Conservation (phyloP, 2,113 vertebrate species). For the Brachionichthys hirsutus region DNA sequence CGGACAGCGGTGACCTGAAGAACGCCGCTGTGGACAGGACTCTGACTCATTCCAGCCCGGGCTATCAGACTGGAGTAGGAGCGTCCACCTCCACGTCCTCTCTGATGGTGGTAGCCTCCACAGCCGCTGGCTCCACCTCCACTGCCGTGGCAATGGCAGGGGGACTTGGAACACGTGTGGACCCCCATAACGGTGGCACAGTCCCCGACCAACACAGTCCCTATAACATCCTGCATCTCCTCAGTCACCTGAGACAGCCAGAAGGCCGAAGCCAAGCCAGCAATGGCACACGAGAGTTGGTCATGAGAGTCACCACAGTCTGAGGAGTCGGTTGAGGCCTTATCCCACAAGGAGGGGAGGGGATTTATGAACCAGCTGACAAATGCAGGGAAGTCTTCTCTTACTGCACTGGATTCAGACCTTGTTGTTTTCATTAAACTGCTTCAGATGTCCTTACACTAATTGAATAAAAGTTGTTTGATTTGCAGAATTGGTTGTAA, state of each 20-base stretch:
- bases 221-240: constrained; percentile 95
- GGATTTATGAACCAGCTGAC: constrained; percentile 51
- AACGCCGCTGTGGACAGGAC: constrained; percentile 82
- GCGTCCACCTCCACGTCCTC: constrained; percentile 80
- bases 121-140: constrained; percentile 59
- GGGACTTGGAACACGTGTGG: constrained; percentile 68
- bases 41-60: constrained; percentile 82
- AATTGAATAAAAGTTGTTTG: constrained; percentile 74
- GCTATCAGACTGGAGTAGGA: constrained; percentile 64
- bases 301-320: constrained; percentile 99
- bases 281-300: constrained; percentile 90
- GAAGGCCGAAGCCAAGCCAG: constrained; percentile 85
- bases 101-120: constrained; percentile 81
- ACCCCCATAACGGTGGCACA: constrained; percentile 72
- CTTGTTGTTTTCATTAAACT: constrained; percentile 66
- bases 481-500: constrained; percentile 62
- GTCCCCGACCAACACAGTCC: constrained; percentile 94
- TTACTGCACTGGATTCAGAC: constrained; percentile 54
- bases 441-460: constrained; percentile 69
- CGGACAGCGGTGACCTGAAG: constrained; percentile 91
- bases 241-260: constrained; percentile 93
- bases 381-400: constrained; percentile 35
- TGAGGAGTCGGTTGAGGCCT: constrained; percentile 82
- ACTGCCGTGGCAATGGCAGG: constrained; percentile 53
- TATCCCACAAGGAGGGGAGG: constrained; percentile 56